These are phyloP conservation scores for Phrynosoma blainvillii DNA, from an alignment of 2,113 vertebrate genomes.

Conservation along the genomic window DNA sequence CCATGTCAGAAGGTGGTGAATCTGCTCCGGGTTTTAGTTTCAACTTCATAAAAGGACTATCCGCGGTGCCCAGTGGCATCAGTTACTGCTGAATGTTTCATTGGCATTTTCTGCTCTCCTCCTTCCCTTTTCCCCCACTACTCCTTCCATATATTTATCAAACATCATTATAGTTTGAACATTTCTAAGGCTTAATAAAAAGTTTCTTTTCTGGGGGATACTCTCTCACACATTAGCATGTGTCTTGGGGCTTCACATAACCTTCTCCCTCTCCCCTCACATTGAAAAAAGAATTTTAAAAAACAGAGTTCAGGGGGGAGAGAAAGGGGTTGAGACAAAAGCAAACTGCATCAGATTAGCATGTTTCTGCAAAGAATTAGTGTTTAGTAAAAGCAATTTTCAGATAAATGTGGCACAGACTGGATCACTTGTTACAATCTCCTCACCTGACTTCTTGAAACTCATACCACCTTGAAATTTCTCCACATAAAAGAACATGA, in stretches of 20 bases:
- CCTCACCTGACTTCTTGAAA: background rate
- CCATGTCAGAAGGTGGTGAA: no score
- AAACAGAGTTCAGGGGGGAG: background rate
- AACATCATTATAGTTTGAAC: background rate
- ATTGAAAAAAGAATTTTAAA: no score
- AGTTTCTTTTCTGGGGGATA: background rate
- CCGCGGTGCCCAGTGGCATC: no score
- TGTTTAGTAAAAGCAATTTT: background rate
- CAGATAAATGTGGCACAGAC: background rate
- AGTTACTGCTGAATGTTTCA: no score
- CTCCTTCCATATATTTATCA: background rate
- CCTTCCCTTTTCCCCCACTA: no score
- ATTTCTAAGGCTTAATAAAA: background rate
- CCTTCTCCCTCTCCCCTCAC: background rate
- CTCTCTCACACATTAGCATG: background rate
- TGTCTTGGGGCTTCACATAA: background rate
- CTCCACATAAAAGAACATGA: background rate
- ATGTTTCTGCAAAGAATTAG: background rate
- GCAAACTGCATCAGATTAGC: background rate
- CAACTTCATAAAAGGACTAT: no score
- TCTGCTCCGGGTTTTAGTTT: no score
- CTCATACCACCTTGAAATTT: background rate
- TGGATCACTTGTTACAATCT: background rate
- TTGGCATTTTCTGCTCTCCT: no score
- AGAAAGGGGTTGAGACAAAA: background rate